Evolutionary conservation across 2,113 vertebrate species (phyloP).

Genomic region (Antechinus stuartii): DNA sequence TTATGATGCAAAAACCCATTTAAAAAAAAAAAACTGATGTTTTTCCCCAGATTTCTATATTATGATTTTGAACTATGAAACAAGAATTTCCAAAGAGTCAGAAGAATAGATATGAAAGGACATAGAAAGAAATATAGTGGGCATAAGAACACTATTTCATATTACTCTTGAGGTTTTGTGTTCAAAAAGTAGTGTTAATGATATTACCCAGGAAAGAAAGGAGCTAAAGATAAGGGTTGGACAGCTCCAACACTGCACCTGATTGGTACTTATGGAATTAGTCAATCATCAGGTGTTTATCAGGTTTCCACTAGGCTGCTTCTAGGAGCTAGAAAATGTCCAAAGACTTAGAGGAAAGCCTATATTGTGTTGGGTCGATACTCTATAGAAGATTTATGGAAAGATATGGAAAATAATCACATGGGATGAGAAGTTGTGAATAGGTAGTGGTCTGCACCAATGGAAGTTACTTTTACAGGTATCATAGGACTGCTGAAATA

Average conservation of each 20-base stretch:
- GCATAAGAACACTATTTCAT: neutral
- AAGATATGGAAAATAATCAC: neutral
- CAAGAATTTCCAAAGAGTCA: neutral
- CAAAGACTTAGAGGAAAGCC: neutral
- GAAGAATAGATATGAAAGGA: neutral
- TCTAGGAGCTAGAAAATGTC: neutral
- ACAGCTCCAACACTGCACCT: neutral
- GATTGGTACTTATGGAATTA: neutral
- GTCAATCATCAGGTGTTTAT: neutral
- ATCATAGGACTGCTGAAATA: neutral
- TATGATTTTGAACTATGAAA: neutral
- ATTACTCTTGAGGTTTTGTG: neutral
- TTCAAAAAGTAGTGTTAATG: neutral
- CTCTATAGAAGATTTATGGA: neutral
- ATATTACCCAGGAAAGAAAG: neutral
- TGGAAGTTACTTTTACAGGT: neutral
- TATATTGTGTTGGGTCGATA: neutral
- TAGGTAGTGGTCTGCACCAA: neutral
- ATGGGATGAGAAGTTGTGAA: neutral
- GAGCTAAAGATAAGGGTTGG: neutral
- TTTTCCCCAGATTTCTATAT: neutral
- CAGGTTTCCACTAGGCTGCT: neutral
- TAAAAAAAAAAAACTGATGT: neutral
- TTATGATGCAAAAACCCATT: neutral
- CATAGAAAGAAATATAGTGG: neutral